Percentiles rank a stretch among this genome's conserved stretches.
phyloP scores from a whole-genome alignment of 2,888 invertebrate species.

The Sarcophaga carnaria region DNA sequence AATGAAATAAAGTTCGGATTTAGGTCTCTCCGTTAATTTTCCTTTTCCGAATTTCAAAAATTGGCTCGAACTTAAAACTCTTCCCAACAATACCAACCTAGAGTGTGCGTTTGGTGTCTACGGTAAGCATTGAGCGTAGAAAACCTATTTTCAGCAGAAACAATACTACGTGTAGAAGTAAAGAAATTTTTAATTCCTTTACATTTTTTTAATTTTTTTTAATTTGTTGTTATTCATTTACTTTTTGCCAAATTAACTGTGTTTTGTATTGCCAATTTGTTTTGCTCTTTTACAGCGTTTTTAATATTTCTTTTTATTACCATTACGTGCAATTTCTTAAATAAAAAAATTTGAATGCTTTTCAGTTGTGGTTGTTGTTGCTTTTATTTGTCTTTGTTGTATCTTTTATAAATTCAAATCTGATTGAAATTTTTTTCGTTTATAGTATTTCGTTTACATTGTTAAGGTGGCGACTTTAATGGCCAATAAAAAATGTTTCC shows the following conservation, averaged over 20 bases:
- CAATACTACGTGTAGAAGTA: no score
- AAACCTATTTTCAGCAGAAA: no score
- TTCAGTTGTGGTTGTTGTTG: slow-evolving; percentile 11
- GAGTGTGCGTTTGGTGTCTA: no score
- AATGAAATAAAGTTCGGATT: no score
- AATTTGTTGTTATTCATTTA: background rate
- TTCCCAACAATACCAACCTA: no score
- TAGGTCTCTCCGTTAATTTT: no score
- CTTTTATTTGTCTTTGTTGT: background rate
- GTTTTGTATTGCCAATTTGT: background rate
- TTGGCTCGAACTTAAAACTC: no score
- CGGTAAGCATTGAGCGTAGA: no score
- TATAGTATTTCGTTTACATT: slow-evolving; percentile 46
- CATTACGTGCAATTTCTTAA: slow-evolving; percentile 36
- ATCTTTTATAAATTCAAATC: background rate
- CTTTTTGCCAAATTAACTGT: background rate
- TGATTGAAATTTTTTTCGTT: slow-evolving; percentile 10
- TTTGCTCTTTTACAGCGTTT: background rate
- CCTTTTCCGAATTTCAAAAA: no score
- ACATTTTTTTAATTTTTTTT: no score
- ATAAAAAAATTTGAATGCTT: background rate
- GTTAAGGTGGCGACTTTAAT: slow-evolving; percentile 57
- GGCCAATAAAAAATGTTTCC: slow-evolving; percentile 45
- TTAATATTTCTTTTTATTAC: slow-evolving; percentile 36
- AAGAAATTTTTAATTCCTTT: no score